Evolutionary conservation across 2,888 invertebrate genomes (phyloP), one percentile per base, ranked within the genome.

Genomic region (Embidobia sp.): DNA sequence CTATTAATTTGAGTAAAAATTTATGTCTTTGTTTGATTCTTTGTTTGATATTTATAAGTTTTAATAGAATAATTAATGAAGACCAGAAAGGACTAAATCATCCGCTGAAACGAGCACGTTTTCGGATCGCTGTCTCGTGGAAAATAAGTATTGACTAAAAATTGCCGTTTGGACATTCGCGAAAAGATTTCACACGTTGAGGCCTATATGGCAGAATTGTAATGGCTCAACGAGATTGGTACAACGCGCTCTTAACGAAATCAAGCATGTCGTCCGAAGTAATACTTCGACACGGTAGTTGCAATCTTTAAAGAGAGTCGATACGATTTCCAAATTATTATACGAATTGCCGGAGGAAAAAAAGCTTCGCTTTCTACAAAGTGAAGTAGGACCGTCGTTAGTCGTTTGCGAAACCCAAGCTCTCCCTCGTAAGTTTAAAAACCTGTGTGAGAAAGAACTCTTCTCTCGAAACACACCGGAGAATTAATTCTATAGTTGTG

Each of bases 291-390:
- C 67, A 77, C 79, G 79, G 77, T 77, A 66, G 70, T 63, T 61
- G 79, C 77, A 77, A 79, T 77, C 74, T 67, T 73, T 57, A 49
- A 53, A 66, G 70, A 69, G 70, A 61, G 67, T 55, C 67, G 67
- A 67, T 78, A 72, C 78, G 78, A 79, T 79, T 79, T 77, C 79
- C 79, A 79, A 79, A 79, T 79, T 79, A 70, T 74, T 74, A 51
- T 64, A 59, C 59, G 77, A 69, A 44, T 61, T 59, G 72, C 42
- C 55, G 33, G 19, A 37, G 67, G 66, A 48, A 79, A 78, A 74
- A 77, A 79, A 79, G 67, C 66, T 64, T 64, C 69, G 76, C 79
- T 79, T 79, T 79, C 76, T 79, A 79, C 53, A 59, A 64, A 59
- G 53, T 42, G 57, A 76, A 57, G 64, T 67, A 72, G 75, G 72